Evolutionary conservation across 2,888 invertebrate genomes (phyloP).

Genomic region (Argyresthia goedartella): DNA sequence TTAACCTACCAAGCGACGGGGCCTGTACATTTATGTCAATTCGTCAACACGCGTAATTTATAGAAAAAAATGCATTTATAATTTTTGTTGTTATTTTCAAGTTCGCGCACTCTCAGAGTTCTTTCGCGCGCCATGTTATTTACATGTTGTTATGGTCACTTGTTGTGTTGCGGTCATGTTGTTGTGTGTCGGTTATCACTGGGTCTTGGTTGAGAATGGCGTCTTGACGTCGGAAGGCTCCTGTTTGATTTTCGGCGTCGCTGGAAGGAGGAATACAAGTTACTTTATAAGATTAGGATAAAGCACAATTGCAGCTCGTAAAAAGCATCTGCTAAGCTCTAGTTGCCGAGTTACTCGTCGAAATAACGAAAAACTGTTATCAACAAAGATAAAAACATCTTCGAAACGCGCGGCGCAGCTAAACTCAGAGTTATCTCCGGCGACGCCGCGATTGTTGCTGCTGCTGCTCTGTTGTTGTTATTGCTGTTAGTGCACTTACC

Average conservation of each 20-base stretch:
- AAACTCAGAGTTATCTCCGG: too few relatives aligned
- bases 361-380: too few relatives aligned
- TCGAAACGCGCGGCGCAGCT: too few relatives aligned
- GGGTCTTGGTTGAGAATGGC: conserved; percentile 32
- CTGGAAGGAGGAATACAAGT: conserved; percentile 20
- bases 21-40: background rate
- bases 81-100: background rate
- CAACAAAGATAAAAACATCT: too few relatives aligned
- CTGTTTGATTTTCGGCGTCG: conserved; percentile 42
- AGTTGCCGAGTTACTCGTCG: too few relatives aligned
- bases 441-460: background rate
- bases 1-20: background rate
- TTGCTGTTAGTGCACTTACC: too few relatives aligned
- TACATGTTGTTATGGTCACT: conserved; percentile 2
- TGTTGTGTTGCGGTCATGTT: background rate
- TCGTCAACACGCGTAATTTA: background rate
- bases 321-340: background rate
- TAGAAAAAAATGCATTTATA: conserved; percentile 1
- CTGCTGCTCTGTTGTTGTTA: too few relatives aligned
- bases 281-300: too few relatives aligned
- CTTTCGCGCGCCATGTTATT: conserved; percentile 11
- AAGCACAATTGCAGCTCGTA: too few relatives aligned
- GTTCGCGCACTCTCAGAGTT: conserved; percentile 5
- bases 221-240: conserved; percentile 27
- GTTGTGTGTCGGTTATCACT: conserved; percentile 21